Percentiles rank a stretch among this genome's conserved stretches.
Conservation (phyloP, 2,797 vertebrate genomes). For the Neosalanx taihuensis region DNA sequence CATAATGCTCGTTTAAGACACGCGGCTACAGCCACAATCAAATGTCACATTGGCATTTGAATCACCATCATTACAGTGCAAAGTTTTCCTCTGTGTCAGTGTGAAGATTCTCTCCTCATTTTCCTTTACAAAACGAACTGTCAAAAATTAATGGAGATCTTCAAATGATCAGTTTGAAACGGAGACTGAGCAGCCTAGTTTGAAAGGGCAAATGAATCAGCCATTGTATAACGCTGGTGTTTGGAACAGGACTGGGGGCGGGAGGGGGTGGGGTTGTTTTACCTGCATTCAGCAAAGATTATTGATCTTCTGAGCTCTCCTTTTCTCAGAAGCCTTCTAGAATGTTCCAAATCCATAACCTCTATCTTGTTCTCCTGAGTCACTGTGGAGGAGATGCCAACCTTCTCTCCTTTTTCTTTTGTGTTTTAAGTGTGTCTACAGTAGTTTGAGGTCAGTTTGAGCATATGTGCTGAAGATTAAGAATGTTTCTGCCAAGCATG, state of each 20-base stretch:
- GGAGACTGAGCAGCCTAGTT: neutral
- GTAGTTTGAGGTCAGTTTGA: too few relatives aligned
- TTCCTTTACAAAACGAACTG: neutral
- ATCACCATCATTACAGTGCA: constrained; percentile 10
- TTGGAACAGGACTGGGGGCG: neutral
- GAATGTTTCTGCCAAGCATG: too few relatives aligned
- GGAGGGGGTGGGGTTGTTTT: neutral
- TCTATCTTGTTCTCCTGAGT: too few relatives aligned
- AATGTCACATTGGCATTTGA: constrained; percentile 26
- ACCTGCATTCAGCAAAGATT: neutral
- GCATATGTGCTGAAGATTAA: too few relatives aligned
- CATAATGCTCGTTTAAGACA: neutral
- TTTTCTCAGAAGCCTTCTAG: too few relatives aligned
- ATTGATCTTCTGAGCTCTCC: too few relatives aligned
- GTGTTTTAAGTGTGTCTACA: too few relatives aligned
- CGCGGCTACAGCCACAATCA: constrained; percentile 1
- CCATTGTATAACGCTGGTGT: neutral
- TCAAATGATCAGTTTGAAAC: constrained; percentile 22
- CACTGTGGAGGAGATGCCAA: too few relatives aligned
- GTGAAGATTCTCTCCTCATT: neutral
- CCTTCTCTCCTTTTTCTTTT: neutral
- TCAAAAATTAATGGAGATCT: constrained; percentile 24
- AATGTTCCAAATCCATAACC: too few relatives aligned
- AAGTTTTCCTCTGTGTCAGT: neutral
- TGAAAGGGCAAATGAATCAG: neutral